Conservation (phyloP, 2,797 vertebrate species). For the Tapirus indicus region DNA sequence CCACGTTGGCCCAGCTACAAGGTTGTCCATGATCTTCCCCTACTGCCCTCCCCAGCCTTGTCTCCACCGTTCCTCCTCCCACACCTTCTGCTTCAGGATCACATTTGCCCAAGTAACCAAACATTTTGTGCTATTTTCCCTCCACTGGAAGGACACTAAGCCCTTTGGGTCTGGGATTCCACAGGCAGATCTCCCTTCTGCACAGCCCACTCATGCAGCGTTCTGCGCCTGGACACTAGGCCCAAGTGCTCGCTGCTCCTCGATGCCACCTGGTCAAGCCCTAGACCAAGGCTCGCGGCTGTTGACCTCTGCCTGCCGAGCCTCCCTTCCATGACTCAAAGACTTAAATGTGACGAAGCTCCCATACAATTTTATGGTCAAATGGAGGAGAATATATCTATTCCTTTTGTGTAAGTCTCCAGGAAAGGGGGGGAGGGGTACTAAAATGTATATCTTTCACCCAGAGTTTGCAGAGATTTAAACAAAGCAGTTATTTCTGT, state of each 20-base stretch:
- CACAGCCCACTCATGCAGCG: background rate
- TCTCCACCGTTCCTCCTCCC: background rate
- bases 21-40: background rate
- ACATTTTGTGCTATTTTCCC: background rate
- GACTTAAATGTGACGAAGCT: background rate
- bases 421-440: background rate
- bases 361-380: background rate
- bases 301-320: background rate
- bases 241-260: background rate
- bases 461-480: background rate
- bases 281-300: background rate
- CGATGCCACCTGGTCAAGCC: background rate
- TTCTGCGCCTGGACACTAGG: background rate
- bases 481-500: slow-evolving; percentile 5
- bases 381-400: background rate
- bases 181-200: background rate
- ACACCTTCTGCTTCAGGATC: background rate
- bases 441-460: background rate
- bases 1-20: background rate
- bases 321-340: background rate
- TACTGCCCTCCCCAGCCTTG: background rate
- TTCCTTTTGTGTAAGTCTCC: background rate
- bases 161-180: background rate
- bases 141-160: background rate
- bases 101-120: background rate